These are phyloP conservation scores for Cephus sareptanus DNA, from an alignment of 2,888 invertebrate genomes.

Conservation along the genomic window DNA sequence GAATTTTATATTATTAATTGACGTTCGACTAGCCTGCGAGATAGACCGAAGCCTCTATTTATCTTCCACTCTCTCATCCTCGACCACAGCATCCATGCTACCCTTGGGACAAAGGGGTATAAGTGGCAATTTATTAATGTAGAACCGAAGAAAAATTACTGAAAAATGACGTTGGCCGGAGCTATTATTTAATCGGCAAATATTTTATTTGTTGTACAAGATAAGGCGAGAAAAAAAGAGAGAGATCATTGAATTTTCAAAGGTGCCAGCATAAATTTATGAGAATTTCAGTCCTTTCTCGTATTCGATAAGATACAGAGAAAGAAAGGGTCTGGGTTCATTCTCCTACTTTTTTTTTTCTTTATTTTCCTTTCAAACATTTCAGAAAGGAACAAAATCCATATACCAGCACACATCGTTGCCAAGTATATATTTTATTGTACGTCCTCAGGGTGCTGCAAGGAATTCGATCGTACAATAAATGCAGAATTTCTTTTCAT, in stretches of 20 bases:
- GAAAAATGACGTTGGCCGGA: background rate
- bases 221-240: background rate
- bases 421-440: background rate
- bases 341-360: background rate
- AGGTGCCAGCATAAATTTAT: background rate
- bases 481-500: background rate
- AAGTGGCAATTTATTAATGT: background rate
- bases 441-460: background rate
- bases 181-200: background rate
- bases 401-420: background rate
- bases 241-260: background rate
- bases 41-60: background rate
- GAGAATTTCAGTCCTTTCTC: background rate
- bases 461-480: background rate
- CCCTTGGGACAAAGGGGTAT: background rate
- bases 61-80: background rate
- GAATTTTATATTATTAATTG: slow-evolving; percentile 7
- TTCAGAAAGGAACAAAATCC: background rate
- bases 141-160: background rate
- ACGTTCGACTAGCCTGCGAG: slow-evolving; percentile 6
- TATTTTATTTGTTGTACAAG: background rate
- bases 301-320: background rate
- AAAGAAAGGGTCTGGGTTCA: background rate
- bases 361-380: background rate
- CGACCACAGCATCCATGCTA: background rate